phyloP scores from a whole-genome alignment of 2,888 invertebrate genomes.

The Cephus pygmeus region DNA sequence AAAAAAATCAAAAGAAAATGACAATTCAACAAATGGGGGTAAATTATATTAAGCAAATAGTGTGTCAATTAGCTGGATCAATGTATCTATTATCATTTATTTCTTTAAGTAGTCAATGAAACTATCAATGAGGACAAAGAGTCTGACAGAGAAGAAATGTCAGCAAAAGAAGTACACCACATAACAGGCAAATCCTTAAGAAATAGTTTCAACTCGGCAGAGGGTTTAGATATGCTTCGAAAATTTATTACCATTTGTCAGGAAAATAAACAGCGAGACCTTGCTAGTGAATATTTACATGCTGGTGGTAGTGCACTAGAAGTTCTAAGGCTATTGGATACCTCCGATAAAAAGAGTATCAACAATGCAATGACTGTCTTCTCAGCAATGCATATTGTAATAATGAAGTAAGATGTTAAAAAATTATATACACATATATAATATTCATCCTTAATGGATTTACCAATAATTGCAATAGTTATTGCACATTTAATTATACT shows the following conservation, averaged over 20 bases:
- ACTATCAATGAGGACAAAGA: background rate
- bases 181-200: slow-evolving; percentile 46
- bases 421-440: background rate
- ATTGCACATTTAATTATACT: background rate
- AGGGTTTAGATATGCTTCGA: slow-evolving; percentile 64
- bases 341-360: slow-evolving; percentile 72
- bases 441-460: slow-evolving; percentile 5
- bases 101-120: too few species aligned
- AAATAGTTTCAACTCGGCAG: slow-evolving; percentile 38
- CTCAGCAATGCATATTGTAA: slow-evolving; percentile 74
- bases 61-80: background rate
- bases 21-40: too few species aligned
- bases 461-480: background rate
- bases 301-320: slow-evolving; percentile 79
- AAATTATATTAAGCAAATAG: too few species aligned
- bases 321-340: slow-evolving; percentile 74
- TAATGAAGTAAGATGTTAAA: slow-evolving; percentile 68
- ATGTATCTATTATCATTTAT: too few species aligned
- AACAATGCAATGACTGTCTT: slow-evolving; percentile 73
- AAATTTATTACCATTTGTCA: slow-evolving; percentile 73
- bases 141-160: background rate
- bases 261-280: slow-evolving; percentile 66
- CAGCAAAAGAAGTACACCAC: slow-evolving; percentile 18
- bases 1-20: too few species aligned
- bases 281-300: slow-evolving; percentile 75